Base-by-base conservation (phyloP, 2,113 vertebrate species). In the Ptyas mucosa region DNA sequence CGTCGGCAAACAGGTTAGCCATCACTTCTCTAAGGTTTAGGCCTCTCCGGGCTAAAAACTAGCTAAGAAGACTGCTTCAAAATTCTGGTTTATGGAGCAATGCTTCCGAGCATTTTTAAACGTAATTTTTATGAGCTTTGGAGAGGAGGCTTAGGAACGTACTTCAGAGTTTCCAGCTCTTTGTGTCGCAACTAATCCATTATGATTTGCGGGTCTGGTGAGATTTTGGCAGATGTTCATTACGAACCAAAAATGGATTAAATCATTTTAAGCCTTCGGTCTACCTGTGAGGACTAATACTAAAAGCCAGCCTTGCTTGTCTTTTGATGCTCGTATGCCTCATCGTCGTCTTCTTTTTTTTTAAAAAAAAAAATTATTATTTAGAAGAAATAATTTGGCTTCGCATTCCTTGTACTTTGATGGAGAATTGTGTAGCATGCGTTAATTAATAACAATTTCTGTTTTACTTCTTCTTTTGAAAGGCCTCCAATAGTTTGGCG, bases 131-230 rank as follows among this genome's bases (percentile, higher is more conserved):
- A 43, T n/a, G 15, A 7, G 6, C 52, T 88, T 52, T 29, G 1
- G 21, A 53, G 57, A 54, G 3, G 4, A 43, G 12, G 29, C 29
- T 52, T 92, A 64, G 69, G 95, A 52, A 8, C 21, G 9, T 18
- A 9, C 23, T 21, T 0, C 26, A 39, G 46, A 1, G 61, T 29
- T 75, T 43, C 90, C 39, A 26, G 8, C 0, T 0, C 81, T 39
- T n/a, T 93, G 93, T 51, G 51, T 57, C 11, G 23, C 55, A 24
- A 1, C 92, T 53, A 51, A 12, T 39, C 89, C 49, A n/a, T 51
- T 69, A 29, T 0, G 0, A n/a, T 87, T 55, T 26, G 15, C 81
- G 12, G 91, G 86, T 46, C 21, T 54, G 15, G 34, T 3, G 23
- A 91, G 1, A 54, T 5, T 52, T 52, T 52, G 9, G 87, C 43